phyloP scores from a whole-genome alignment of 1,140 invertebrate genomes.

The Camponotus vicinus region DNA sequence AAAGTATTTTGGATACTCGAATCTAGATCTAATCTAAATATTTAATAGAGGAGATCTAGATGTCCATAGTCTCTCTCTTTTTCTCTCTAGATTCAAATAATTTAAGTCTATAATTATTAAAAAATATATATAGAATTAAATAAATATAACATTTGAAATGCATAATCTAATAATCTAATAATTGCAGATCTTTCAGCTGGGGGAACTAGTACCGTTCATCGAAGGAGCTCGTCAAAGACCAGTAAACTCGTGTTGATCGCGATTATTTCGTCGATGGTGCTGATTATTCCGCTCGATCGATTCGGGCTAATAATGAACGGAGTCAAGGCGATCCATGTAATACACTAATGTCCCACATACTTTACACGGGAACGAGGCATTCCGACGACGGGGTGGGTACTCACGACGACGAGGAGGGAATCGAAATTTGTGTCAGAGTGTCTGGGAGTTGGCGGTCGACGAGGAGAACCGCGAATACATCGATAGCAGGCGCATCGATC shows the following conservation, averaged over 20 bases:
- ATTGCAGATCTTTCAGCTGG: not conserved
- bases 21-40: not conserved
- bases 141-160: not conserved
- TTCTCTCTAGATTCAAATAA: too few relatives aligned
- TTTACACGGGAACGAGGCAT: not conserved
- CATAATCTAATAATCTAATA: not conserved
- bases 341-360: constrained; percentile 14
- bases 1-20: not conserved
- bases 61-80: too few relatives aligned
- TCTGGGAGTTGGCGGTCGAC: not conserved
- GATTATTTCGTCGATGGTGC: not conserved
- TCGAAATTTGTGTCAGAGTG: constrained; percentile 50
- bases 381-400: not conserved
- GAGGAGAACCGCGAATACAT: not conserved
- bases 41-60: not conserved
- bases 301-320: constrained; percentile 24
- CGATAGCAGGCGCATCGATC: constrained; percentile 40
- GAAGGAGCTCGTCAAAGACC: not conserved
- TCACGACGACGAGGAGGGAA: not conserved
- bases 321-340: not conserved
- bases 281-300: constrained; percentile 32
- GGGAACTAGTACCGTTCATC: not conserved
- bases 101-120: too few relatives aligned
- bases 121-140: too few relatives aligned
- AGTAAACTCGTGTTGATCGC: not conserved